phyloP scores from a whole-genome alignment of 2,797 vertebrate species.

The Clarias platycephalus region DNA sequence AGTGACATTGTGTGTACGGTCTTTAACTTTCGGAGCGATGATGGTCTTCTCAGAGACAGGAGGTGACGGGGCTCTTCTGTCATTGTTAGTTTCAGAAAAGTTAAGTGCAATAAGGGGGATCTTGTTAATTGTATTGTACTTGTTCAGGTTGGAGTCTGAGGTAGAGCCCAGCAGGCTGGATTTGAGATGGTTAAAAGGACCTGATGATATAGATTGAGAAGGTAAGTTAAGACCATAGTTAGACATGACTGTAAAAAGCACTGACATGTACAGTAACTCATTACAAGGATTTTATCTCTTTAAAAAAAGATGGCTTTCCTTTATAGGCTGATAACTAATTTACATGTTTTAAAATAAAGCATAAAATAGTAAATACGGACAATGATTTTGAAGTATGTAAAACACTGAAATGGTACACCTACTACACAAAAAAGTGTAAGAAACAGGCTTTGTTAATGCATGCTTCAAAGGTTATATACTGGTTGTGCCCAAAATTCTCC shows the following conservation, averaged over 20 bases:
- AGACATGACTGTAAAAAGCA: constrained; percentile 11
- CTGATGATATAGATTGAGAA: constrained; percentile 79
- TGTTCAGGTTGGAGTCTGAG: constrained; percentile 98
- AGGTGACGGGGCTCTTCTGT: constrained; percentile 92
- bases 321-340: not conserved
- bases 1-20: constrained; percentile 97
- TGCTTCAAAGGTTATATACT: constrained; percentile 7
- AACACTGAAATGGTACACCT: constrained; percentile 3
- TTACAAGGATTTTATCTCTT: constrained; percentile 12
- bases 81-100: constrained; percentile 88
- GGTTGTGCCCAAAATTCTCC: too few species aligned
- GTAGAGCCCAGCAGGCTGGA: constrained; percentile 95
- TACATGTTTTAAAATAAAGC: constrained; percentile 14
- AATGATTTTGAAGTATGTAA: not conserved
- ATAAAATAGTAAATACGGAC: constrained; percentile 11
- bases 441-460: constrained; percentile 5
- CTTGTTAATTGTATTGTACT: constrained; percentile 98
- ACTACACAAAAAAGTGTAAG: not conserved
- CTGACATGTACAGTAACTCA: not conserved
- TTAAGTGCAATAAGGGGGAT: constrained; percentile 96
- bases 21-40: constrained; percentile 98
- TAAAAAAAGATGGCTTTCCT: constrained; percentile 30
- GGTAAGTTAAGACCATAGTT: constrained; percentile 34
- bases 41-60: constrained; percentile 94
- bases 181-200: constrained; percentile 96